Evolutionary conservation across 2,113 vertebrate species (phyloP), one percentile per base, ranked within the genome.

Genomic region (Smithornis capensis): DNA sequence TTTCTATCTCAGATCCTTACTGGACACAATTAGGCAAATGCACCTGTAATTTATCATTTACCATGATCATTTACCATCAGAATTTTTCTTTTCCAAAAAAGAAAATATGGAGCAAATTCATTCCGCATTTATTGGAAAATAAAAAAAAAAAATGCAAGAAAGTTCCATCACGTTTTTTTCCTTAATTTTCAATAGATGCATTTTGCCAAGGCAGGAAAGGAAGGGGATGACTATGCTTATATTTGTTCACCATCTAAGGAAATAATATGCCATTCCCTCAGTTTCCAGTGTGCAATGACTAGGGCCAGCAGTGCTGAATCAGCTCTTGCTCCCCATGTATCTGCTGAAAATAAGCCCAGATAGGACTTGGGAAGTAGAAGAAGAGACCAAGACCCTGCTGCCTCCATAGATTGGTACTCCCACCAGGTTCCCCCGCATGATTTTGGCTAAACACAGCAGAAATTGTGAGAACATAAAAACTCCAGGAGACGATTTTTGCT

Each of bases 401-500:
- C 7, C 33, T 71, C 22, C 9, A 10, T 4, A 16, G 28, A 12
- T 17, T 5, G 17, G 10, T 53, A 28, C 7, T 90, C 28, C 21
- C 38, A 56, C 3, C 12, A 22, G 19, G 19, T 47, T 50, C 64
- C 7, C 35, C 33, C 56, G 7, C 1, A 2, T 35, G 9, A 31
- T 60, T 80, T 24, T 76, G 23, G 6, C 5, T 74, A 27, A 53
- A 75, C 6, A 16, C 14, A 31, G 10, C 37, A 64, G 9, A 6
- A 62, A 24, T 1, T 17, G 8, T 4, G 6, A 11, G 38, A 21
- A 57, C 1, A 33, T 57, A 59, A 76, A 71, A 19, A 28, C 9
- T 3, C 2, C 0, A 5, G 19, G 52, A 55, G n/a, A 2, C 28
- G 2, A 3, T 57, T 47, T 37, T 31, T 28, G 10, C 1, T 56